Percentiles rank a stretch among this genome's conserved stretches.
These are phyloP conservation scores for Xestia rhomboidea DNA, from an alignment of 2,888 invertebrate genomes.

Conservation along the genomic window DNA sequence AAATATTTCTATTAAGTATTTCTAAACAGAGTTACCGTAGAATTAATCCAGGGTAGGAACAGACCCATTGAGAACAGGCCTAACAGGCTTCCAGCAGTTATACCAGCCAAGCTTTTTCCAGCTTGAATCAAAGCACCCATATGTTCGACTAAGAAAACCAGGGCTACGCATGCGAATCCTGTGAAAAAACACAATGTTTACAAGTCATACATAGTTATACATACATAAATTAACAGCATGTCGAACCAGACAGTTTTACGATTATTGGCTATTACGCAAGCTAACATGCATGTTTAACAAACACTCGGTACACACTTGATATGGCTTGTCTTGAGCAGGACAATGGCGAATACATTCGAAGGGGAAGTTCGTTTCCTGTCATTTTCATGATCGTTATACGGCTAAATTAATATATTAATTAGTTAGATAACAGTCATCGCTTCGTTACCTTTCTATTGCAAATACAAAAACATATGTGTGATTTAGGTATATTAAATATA, in stretches of 20 bases:
- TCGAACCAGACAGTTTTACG: constrained; percentile 47
- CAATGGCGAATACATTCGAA: constrained; percentile 4
- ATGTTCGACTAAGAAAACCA: constrained; percentile 93
- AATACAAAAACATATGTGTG: neutral
- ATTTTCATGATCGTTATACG: neutral
- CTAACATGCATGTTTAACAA: constrained; percentile 7
- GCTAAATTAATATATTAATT: neutral
- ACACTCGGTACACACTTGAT: neutral
- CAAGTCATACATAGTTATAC: neutral
- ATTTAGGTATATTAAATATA: neutral
- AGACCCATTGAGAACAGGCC: constrained; percentile 93
- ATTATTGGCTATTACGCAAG: constrained; percentile 39
- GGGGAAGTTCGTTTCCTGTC: neutral
- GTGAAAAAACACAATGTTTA: constrained; percentile 44
- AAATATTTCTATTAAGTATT: neutral
- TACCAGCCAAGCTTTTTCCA: constrained; percentile 93
- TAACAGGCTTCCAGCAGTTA: constrained; percentile 93
- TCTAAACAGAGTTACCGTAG: constrained; percentile 86
- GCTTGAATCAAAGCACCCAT: constrained; percentile 93
- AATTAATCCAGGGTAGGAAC: constrained; percentile 93
- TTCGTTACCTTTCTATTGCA: neutral
- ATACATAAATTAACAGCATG: constrained; percentile 27
- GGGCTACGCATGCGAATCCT: constrained; percentile 91
- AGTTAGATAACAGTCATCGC: neutral
- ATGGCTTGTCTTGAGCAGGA: constrained; percentile 10